Evolutionary conservation across 2,888 invertebrate species (phyloP), one percentile per base, ranked within the genome.

Genomic region (Matsumyia berberina): DNA sequence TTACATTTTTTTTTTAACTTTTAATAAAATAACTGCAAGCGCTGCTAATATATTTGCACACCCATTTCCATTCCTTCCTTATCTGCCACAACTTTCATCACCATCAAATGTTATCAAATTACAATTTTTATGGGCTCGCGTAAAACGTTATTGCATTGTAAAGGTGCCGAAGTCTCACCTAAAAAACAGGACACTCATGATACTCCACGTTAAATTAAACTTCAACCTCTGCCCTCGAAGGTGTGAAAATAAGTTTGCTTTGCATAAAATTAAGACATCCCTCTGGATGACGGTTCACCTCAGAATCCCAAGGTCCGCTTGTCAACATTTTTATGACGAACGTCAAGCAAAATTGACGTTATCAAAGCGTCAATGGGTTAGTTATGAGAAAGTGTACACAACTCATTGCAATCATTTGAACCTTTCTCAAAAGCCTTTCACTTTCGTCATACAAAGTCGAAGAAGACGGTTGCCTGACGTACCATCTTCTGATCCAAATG

Each of bases 61-160:
- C 33, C n/a, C 15, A 1, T 1, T n/a, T n/a, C 35, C 57, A 24
- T 46, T 57, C 7, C 19, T 9, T 6, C 6, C 19, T 12, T 35
- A 5, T 29, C 11, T 24, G 6, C 58, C 51, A 15, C 11, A 49
- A 31, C 49, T 46, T 44, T 55, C 35, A 15, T 15, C 46, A 66
- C 31, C 74, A 37, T 64, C 57, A 57, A 66, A 17, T 37, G 66
- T 39, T 55, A 57, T 74, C 66, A 66, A 74, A 73, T 64, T 44
- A 42, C 37, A 49, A 57, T 46, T 57, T 74, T 66, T 74, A 74
- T 66, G 29, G 29, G 3, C 12, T 37, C 17, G 1, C 66, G 31
- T 74, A 74, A 74, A 66, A 37, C 5, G 7, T 74, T 57, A 66
- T 66, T 57, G 49, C 74, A 49, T 42, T 35, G 49, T 74, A 57